Evolutionary conservation across 1,140 invertebrate genomes (phyloP).

Genomic region (Lanistes nyassanus): DNA sequence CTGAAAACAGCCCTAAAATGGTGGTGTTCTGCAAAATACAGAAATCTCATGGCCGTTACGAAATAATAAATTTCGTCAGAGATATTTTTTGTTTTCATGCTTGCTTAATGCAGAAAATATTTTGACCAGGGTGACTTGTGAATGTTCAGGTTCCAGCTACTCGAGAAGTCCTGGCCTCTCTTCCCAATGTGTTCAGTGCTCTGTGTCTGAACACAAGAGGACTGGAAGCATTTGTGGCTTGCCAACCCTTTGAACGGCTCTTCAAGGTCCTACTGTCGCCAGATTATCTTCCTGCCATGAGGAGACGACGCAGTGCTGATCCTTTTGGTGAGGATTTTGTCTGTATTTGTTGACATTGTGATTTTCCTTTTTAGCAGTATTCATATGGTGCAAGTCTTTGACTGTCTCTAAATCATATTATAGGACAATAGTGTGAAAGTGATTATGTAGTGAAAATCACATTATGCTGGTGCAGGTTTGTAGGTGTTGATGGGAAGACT

Average conservation of each 20-base stretch:
- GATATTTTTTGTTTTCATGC: neutral
- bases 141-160: slow-evolving; percentile 80
- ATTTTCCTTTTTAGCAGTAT: neutral
- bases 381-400: neutral
- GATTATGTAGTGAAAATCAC: no score
- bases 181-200: slow-evolving; percentile 92
- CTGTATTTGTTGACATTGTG: neutral
- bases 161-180: slow-evolving; percentile 86
- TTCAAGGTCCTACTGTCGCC: slow-evolving; percentile 84
- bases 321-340: slow-evolving; percentile 72
- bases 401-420: no score
- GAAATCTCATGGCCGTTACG: neutral
- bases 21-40: no score
- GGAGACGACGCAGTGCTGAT: slow-evolving; percentile 82
- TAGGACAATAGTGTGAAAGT: no score
- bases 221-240: slow-evolving; percentile 82
- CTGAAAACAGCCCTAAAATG: no score
- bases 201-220: slow-evolving; percentile 88
- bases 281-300: slow-evolving; percentile 87
- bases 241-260: slow-evolving; percentile 85
- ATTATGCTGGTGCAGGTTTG: no score
- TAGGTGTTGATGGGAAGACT: no score
- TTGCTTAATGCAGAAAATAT: neutral
- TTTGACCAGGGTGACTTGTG: neutral
- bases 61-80: neutral